Percentiles rank a stretch among this genome's conserved stretches.
These are phyloP conservation scores for Littorina saxatilis DNA, from an alignment of 1,140 invertebrate species.

Conservation along the genomic window DNA sequence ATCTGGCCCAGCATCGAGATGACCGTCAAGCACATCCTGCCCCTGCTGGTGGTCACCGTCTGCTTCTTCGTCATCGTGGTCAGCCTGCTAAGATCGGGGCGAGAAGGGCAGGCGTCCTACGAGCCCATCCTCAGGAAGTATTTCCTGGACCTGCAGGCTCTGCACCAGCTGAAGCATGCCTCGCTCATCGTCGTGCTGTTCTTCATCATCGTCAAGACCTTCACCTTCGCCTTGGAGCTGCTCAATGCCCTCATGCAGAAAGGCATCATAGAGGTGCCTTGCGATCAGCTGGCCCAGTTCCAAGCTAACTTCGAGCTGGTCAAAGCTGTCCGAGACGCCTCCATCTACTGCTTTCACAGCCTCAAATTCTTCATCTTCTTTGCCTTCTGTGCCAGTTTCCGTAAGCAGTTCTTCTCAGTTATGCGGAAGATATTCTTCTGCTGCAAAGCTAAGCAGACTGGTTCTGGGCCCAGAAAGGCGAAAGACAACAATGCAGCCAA, in stretches of 20 bases:
- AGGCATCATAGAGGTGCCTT: slow-evolving; percentile 41
- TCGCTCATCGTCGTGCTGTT: slow-evolving; percentile 50
- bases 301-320: slow-evolving; percentile 27
- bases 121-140: slow-evolving; percentile 60
- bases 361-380: slow-evolving; percentile 59
- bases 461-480: not conserved
- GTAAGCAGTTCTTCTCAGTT: slow-evolving; percentile 22
- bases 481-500: not conserved
- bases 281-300: slow-evolving; percentile 24
- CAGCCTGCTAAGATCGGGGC: slow-evolving; percentile 23
- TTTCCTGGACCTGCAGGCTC: slow-evolving; percentile 62
- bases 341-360: slow-evolving; percentile 56
- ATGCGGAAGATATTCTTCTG: not conserved
- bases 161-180: slow-evolving; percentile 56
- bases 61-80: slow-evolving; percentile 47
- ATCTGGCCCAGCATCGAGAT: slow-evolving; percentile 68
- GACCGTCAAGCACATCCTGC: slow-evolving; percentile 58
- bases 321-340: slow-evolving; percentile 42
- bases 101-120: slow-evolving; percentile 25
- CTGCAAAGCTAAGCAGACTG: not conserved
- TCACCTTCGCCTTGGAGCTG: slow-evolving; percentile 34
- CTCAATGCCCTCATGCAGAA: slow-evolving; percentile 35
- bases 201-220: slow-evolving; percentile 46
- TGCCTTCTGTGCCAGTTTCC: slow-evolving; percentile 48
- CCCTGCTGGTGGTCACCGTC: slow-evolving; percentile 52